Percentiles rank a stretch among this genome's conserved stretches.
Conservation (phyloP, 2,113 vertebrate species). For the Agapornis roseicollis region DNA sequence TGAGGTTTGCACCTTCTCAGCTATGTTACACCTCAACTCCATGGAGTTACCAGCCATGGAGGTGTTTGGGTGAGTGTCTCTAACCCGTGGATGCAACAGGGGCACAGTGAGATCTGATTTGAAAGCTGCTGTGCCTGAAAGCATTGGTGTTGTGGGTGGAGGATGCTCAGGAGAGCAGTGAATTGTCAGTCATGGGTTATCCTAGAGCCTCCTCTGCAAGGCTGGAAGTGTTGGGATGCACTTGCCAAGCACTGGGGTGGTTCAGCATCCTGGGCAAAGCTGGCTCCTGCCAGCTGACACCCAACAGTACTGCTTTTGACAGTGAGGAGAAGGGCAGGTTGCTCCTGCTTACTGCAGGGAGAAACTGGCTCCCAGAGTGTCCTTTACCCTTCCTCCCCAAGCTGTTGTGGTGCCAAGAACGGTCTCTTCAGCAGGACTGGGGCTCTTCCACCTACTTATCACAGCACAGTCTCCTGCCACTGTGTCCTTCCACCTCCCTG, state of each 20-base stretch:
- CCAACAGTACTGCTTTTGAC: neutral
- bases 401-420: neutral
- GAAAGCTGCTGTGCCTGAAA: neutral
- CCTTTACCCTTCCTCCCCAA: neutral
- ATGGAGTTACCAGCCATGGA: rapidly evolving
- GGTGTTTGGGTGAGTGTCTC: neutral
- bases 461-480: neutral
- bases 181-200: neutral
- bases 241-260: neutral
- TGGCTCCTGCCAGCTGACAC: neutral
- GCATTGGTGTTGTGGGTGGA: rapidly evolving
- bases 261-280: neutral
- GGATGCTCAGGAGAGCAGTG: no score
- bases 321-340: neutral
- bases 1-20: neutral
- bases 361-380: neutral
- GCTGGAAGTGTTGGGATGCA: neutral
- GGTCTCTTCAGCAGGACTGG: neutral
- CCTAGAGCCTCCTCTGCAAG: neutral
- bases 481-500: neutral
- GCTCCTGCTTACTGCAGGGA: neutral
- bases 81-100: neutral
- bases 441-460: neutral
- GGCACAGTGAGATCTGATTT: neutral
- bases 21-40: neutral